Evolutionary conservation across 2,113 vertebrate species (phyloP).

Genomic region (Mormoops blainvillei): DNA sequence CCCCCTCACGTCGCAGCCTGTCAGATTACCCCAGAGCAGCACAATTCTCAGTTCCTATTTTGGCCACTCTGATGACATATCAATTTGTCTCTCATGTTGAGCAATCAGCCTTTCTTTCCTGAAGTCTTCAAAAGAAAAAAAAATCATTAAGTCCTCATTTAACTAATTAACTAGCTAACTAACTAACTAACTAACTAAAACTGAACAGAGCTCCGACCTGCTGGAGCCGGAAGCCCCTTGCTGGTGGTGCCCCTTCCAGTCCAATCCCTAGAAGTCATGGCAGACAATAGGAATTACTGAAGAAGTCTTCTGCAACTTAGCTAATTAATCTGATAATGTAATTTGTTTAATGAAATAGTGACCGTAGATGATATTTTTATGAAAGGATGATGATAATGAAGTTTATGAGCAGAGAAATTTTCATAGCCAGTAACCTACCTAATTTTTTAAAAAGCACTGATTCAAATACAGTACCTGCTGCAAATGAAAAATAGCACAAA

Average conservation of each 20-base stretch:
- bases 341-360: not conserved
- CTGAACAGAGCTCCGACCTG: not conserved
- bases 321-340: conserved; percentile 45
- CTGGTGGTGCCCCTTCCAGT: not conserved
- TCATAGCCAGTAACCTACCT: conserved; percentile 3
- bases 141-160: conserved; percentile 55
- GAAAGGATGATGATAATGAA: not conserved
- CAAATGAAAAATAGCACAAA: conserved; percentile 44
- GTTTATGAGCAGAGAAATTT: conserved; percentile 51
- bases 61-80: not conserved
- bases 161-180: not conserved
- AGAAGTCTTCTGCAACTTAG: conserved; percentile 24
- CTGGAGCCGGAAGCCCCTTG: not conserved
- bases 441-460: not conserved
- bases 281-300: conserved; percentile 31
- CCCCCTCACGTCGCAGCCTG: not conserved
- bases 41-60: not conserved
- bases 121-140: conserved; percentile 50
- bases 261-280: not conserved
- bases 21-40: not conserved
- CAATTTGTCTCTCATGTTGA: conserved; percentile 55
- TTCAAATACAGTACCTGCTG: conserved; percentile 32
- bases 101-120: conserved; percentile 27
- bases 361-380: conserved; percentile 31
- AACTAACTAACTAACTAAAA: not conserved